Evolutionary conservation across 92 coral and sea anemone genomes (phyloP).

Genomic region (Heteractis magnifica): DNA sequence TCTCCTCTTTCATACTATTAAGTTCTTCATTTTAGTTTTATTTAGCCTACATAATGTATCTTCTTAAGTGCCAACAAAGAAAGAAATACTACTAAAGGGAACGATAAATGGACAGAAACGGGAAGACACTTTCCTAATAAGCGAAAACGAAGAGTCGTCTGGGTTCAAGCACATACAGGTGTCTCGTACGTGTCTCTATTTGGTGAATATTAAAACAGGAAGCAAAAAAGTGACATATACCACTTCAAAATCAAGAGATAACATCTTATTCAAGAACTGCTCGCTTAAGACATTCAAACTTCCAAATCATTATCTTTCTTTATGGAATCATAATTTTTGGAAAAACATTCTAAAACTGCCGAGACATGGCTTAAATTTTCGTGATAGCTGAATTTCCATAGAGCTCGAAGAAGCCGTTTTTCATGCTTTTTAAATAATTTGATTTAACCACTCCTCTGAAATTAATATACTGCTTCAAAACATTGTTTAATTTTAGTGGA

Average conservation of each 20-base stretch:
- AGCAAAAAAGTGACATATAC: not conserved
- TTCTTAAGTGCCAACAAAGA: not conserved
- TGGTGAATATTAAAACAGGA: not conserved
- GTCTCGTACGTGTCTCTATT: not conserved
- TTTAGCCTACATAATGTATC: too few relatives aligned
- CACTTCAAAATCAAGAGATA: not conserved
- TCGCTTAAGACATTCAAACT: constrained; percentile 4
- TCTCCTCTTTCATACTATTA: too few relatives aligned
- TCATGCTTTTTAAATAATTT: too few relatives aligned
- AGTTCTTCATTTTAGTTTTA: too few relatives aligned
- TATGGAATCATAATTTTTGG: not conserved
- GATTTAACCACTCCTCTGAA: not conserved
- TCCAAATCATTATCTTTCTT: not conserved
- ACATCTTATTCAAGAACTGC: not conserved
- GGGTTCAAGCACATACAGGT: not conserved
- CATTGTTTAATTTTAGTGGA: not conserved
- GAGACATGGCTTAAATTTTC: too few relatives aligned
- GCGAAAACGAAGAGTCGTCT: not conserved
- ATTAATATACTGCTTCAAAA: not conserved
- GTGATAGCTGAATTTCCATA: too few relatives aligned
- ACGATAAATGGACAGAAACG: not conserved
- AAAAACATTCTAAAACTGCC: not conserved
- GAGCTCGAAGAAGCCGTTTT: too few relatives aligned
- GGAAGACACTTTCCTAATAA: not conserved
- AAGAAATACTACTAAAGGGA: not conserved